Percentiles rank a stretch among this genome's conserved stretches.
phyloP scores from a whole-genome alignment of 2,888 invertebrate species.

The Eilema depressum region DNA sequence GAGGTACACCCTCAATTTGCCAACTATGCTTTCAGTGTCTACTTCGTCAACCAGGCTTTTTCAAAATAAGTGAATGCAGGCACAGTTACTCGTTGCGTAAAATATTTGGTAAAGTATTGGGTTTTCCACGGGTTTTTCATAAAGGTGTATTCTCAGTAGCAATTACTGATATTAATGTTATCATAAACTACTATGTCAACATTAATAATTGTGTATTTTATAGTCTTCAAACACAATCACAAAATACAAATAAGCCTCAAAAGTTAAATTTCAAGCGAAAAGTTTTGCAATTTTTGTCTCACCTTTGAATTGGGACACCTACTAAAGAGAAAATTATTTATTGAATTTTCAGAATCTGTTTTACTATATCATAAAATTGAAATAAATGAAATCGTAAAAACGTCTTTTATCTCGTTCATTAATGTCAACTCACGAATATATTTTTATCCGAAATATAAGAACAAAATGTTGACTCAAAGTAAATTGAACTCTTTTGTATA shows the following conservation, averaged over 20 bases:
- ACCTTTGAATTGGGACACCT: not conserved
- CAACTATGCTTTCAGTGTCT: too few species aligned
- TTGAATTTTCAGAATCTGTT: not conserved
- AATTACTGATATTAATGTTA: not conserved
- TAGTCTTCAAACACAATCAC: not conserved
- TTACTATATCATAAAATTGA: not conserved
- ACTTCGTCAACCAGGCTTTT: too few species aligned
- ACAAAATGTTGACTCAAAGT: conserved; percentile 19
- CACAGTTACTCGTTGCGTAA: too few species aligned
- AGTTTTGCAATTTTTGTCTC: not conserved
- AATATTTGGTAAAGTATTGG: too few species aligned
- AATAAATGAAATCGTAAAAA: not conserved
- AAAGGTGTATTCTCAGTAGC: too few species aligned
- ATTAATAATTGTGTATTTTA: not conserved
- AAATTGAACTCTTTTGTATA: too few species aligned
- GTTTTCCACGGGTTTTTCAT: too few species aligned
- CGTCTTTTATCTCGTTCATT: not conserved
- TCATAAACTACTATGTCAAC: not conserved
- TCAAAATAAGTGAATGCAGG: too few species aligned
- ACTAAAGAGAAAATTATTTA: not conserved
- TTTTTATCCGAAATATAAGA: conserved; percentile 16
- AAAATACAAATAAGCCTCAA: not conserved
- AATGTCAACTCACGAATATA: conserved; percentile 20
- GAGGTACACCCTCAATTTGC: too few species aligned
- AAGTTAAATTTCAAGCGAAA: not conserved